Conservation (phyloP, 2,113 vertebrate species). For the Platysteira castanea region DNA sequence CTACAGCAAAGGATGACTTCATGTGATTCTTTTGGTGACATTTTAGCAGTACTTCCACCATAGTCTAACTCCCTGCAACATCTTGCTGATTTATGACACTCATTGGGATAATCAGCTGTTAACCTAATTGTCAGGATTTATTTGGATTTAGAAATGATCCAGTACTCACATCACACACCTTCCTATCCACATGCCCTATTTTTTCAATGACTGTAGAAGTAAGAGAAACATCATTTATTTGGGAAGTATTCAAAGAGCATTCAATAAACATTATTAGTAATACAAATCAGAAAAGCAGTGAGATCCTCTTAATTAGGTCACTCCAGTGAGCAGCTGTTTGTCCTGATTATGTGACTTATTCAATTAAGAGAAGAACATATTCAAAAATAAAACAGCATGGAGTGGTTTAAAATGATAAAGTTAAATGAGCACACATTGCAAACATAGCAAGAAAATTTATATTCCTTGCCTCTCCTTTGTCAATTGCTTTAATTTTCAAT, state of each 20-base stretch:
- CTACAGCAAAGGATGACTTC: background rate
- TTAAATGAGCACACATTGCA: background rate
- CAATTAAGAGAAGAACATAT: background rate
- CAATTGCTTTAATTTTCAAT: background rate
- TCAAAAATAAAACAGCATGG: background rate
- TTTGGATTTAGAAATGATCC: background rate
- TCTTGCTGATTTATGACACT: background rate
- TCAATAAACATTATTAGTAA: background rate
- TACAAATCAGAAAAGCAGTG: background rate
- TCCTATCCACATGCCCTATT: background rate
- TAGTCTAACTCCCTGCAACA: background rate
- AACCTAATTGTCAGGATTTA: background rate
- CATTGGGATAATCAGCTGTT: background rate
- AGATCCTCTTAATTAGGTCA: constrained; percentile 26
- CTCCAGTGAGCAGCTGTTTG: background rate
- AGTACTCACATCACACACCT: background rate
- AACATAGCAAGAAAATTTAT: background rate
- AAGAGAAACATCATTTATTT: background rate
- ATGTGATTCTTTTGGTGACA: background rate
- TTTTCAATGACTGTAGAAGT: background rate
- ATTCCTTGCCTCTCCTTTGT: background rate
- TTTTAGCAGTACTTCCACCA: background rate
- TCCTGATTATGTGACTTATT: background rate
- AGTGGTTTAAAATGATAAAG: background rate
- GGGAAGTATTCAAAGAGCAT: background rate